Percentiles rank a stretch among this genome's conserved stretches.
Evolutionary conservation across 2,888 invertebrate genomes (phyloP).

Genomic region (Cosmia pyralina): DNA sequence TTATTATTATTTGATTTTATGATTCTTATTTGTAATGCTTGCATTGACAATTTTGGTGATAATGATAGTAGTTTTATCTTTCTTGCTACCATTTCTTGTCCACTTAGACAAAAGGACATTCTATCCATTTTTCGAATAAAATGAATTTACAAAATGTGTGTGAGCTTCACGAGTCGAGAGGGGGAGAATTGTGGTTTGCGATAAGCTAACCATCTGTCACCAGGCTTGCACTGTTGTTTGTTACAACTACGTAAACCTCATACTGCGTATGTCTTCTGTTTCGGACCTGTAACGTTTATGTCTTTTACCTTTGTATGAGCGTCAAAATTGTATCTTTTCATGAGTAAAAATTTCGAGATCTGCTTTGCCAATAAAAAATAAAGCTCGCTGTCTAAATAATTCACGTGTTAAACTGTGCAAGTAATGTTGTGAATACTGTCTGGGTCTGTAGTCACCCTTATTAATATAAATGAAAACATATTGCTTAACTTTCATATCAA

Average conservation of each 20-base stretch:
- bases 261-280: not conserved
- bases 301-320: not conserved
- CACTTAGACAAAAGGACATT: not conserved
- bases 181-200: conserved; percentile 29
- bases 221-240: conserved; percentile 20
- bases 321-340: not conserved
- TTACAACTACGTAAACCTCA: not conserved
- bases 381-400: not conserved
- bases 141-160: conserved; percentile 15
- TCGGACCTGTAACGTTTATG: not conserved
- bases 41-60: not conserved
- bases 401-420: conserved; percentile 12
- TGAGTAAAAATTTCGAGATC: not conserved
- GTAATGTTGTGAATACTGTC: not conserved
- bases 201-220: conserved; percentile 31
- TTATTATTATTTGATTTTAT: not conserved
- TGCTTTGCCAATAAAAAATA: too few relatives aligned
- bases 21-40: not conserved
- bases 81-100: not conserved
- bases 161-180: not conserved
- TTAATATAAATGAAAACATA: conserved; percentile 29
- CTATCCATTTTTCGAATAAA: not conserved
- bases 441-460: conserved; percentile 11
- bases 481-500: conserved; percentile 33
- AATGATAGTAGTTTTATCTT: not conserved